Percentiles rank a stretch among this genome's conserved stretches.
These are phyloP conservation scores for Pteromalus puparum DNA, from an alignment of 1,140 invertebrate genomes.

Conservation along the genomic window DNA sequence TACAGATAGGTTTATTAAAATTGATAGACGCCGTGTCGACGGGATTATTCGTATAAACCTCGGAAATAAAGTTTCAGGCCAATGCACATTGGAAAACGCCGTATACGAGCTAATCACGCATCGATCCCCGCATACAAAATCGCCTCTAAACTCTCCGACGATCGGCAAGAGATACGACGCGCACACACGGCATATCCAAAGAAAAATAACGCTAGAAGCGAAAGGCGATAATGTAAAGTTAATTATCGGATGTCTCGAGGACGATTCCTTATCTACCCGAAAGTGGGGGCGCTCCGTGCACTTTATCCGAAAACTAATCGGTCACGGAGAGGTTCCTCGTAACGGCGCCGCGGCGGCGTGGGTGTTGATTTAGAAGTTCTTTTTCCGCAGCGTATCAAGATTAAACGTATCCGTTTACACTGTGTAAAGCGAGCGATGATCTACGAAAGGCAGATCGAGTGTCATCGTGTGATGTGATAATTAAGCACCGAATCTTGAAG, in stretches of 20 bases:
- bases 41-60: neutral
- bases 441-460: neutral
- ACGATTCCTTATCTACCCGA: slow-evolving; percentile 1
- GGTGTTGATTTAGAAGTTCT: neutral
- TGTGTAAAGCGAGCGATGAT: neutral
- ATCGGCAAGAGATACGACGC: neutral
- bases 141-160: neutral
- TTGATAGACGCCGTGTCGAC: neutral
- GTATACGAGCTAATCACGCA: neutral
- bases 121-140: slow-evolving; percentile 14
- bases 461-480: neutral
- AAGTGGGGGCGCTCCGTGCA: neutral
- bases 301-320: slow-evolving; percentile 1
- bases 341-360: neutral
- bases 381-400: neutral
- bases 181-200: neutral
- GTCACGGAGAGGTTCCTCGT: neutral
- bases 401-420: neutral
- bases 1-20: neutral
- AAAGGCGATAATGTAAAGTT: slow-evolving; percentile 25
- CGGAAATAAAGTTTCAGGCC: slow-evolving; percentile 17
- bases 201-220: neutral
- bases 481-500: neutral
- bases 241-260: slow-evolving; percentile 14
- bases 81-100: neutral